Evolutionary conservation across 1,140 invertebrate species (phyloP).

Genomic region (Andricus grossulariae): DNA sequence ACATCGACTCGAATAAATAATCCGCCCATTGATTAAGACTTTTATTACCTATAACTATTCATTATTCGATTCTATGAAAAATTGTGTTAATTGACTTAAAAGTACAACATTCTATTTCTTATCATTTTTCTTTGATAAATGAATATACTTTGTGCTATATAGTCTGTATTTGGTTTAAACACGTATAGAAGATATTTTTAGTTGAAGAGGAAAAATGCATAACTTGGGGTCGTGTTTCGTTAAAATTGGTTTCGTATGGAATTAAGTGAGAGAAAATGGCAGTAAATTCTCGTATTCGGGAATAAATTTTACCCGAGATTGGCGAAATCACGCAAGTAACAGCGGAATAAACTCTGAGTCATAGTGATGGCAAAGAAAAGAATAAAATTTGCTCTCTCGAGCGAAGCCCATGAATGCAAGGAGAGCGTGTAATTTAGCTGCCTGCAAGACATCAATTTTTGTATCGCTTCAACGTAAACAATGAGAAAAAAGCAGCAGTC

Average conservation of each 20-base stretch:
- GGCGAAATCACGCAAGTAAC: conserved; percentile 18
- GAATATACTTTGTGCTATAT: not conserved
- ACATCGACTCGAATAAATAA: not conserved
- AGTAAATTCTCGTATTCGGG: not conserved
- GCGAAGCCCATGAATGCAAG: conserved; percentile 12
- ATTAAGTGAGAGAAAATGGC: conserved; percentile 15
- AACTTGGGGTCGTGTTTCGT: not conserved
- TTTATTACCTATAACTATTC: not conserved
- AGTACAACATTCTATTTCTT: not conserved
- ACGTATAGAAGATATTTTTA: conserved; percentile 7
- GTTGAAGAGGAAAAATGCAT: not conserved
- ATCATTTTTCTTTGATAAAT: not conserved
- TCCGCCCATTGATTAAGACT: not conserved
- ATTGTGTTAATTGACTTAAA: not conserved
- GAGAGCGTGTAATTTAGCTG: conserved; percentile 28
- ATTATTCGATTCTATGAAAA: not conserved
- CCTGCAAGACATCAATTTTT: conserved; percentile 20
- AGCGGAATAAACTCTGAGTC: conserved; percentile 17
- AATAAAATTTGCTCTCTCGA: conserved; percentile 24
- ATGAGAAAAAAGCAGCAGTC: not conserved
- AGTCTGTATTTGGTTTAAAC: not conserved
- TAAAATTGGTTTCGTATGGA: conserved; percentile 12
- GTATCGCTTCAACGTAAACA: conserved; percentile 15
- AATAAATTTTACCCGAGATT: conserved; percentile 17
- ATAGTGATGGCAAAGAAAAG: conserved; percentile 16